Evolutionary conservation across 2,888 invertebrate genomes (phyloP), one percentile per base, ranked within the genome.

Genomic region (Temnothorax unifasciatus): DNA sequence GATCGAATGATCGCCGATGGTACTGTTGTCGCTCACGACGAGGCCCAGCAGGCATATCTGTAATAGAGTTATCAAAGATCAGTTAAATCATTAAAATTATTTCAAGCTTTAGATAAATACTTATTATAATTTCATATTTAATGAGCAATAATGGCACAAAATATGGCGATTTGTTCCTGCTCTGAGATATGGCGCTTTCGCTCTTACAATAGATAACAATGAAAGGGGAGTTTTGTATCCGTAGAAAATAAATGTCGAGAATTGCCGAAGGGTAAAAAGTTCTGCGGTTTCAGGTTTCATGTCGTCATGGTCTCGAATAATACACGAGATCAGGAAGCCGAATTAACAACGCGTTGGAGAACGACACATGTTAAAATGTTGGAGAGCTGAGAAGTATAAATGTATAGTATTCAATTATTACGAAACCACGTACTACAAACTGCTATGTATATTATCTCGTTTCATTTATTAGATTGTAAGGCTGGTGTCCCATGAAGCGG

Each of bases 31-130:
- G 86, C 93, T 92, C 54, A 92, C 90, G 34, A 89, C 93, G 69
- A 93, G 88, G 79, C 94, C 94, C 76, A 93, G 79, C 76, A 94
- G 88, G 87, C 93, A 94, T 87, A 93, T 92, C 94, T 95, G 92
- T 13, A 93, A 93, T 0, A 66, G n/a, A 68, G 9, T 34, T 44
- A 69, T 47, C 21, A 21, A n/a, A 25, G 9, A 29, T 61, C n/a
- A 9, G 0, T 25, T 47, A 13, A 54, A 50, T 61, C 3, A 0
- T 29, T 15, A 8, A 61, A 61, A 4, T 75, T 38, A 50, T 75
- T 38, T 38, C 9, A 21, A 13, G 47, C 15, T 44, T 8, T 3
- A 25, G n/a, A 15, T 61, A 21, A 38, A 38, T 5, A 63, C 0
- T n/a, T 15, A 47, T 21, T 75, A 34, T 15, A 34, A 8, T 29